Conservation (phyloP, 1,140 invertebrate species). For the Drosophila teissieri region DNA sequence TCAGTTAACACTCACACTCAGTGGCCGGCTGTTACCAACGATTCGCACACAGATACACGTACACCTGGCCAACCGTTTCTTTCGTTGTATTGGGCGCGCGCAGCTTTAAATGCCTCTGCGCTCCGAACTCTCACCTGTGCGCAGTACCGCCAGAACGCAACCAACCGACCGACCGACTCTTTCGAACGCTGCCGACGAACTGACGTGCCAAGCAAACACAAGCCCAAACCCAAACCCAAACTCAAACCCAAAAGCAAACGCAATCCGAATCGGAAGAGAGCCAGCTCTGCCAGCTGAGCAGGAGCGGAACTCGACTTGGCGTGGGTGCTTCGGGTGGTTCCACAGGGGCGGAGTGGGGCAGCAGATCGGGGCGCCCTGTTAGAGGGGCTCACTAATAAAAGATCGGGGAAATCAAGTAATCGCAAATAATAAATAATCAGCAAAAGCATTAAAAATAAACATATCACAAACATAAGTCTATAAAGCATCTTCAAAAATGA, state of each 20-base stretch:
- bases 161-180: slow-evolving; percentile 54
- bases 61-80: slow-evolving; percentile 40
- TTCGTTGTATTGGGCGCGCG: slow-evolving; percentile 53
- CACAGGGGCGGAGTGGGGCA: not conserved
- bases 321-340: not conserved
- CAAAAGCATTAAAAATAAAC: too few relatives aligned
- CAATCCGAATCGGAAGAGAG: not conserved
- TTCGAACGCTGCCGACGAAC: slow-evolving; percentile 20
- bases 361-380: not conserved
- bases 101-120: slow-evolving; percentile 50
- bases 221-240: not conserved
- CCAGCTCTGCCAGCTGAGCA: not conserved
- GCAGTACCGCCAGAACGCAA: not conserved
- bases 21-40: slow-evolving; percentile 65
- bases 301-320: slow-evolving; percentile 1
- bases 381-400: not conserved
- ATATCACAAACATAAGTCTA: too few relatives aligned
- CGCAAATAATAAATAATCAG: too few relatives aligned
- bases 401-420: not conserved
- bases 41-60: slow-evolving; percentile 32
- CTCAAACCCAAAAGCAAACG: not conserved
- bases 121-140: not conserved
- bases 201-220: not conserved
- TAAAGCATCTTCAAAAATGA: too few relatives aligned
- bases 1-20: slow-evolving; percentile 67